Conservation (phyloP, 2,888 invertebrate species). For the Cataglyphis cursor region DNA sequence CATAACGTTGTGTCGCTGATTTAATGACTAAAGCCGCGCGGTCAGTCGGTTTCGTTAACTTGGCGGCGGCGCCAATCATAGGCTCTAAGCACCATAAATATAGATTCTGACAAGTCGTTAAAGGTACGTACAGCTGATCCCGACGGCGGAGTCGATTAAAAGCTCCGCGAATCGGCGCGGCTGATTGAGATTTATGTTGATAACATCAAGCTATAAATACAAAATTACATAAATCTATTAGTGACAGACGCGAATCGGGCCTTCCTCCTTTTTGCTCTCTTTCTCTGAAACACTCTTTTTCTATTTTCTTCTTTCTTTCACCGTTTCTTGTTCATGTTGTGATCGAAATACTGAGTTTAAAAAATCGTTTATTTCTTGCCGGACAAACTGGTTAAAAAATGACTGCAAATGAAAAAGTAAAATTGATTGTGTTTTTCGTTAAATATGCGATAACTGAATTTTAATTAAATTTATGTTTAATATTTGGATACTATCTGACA, state of each 20-base stretch:
- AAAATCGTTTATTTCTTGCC: neutral
- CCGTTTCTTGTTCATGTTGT: neutral
- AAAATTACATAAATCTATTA: slow-evolving; percentile 71
- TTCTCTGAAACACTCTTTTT: neutral
- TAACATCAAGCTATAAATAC: slow-evolving; percentile 67
- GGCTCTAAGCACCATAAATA: slow-evolving; percentile 73
- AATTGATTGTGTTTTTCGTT: neutral
- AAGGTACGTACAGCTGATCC: slow-evolving; percentile 58
- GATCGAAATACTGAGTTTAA: neutral
- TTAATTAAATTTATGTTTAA: neutral
- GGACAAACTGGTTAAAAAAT: neutral
- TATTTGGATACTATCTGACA: neutral
- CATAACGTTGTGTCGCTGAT: slow-evolving; percentile 61
- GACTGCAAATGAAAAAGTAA: neutral
- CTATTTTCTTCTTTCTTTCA: neutral
- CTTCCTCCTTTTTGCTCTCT: neutral
- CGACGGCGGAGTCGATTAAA: slow-evolving; percentile 66
- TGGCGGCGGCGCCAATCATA: slow-evolving; percentile 59
- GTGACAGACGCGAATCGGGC: slow-evolving; percentile 28
- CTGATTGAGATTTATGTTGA: slow-evolving; percentile 78
- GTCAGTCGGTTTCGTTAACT: slow-evolving; percentile 68
- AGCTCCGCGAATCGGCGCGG: slow-evolving; percentile 63
- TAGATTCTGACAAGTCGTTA: slow-evolving; percentile 72
- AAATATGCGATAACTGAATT: neutral
- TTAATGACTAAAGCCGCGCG: slow-evolving; percentile 66